Evolutionary conservation across 2,888 invertebrate species (phyloP).

Genomic region (Terebella lapidaria): DNA sequence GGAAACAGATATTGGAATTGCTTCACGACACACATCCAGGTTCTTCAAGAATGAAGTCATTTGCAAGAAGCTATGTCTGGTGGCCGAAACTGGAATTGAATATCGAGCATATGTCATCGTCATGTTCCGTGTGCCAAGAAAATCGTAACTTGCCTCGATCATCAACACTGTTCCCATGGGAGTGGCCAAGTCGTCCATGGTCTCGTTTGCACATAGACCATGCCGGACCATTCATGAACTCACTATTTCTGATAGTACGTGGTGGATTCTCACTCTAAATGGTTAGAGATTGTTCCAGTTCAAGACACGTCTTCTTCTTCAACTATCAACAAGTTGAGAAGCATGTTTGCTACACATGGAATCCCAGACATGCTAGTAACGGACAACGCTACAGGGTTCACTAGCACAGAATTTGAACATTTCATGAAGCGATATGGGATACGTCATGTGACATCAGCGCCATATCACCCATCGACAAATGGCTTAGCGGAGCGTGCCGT

Average conservation of each 20-base stretch:
- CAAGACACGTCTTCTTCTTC: slow-evolving; percentile 6
- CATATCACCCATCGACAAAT: neutral
- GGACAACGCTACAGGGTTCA: slow-evolving; percentile 28
- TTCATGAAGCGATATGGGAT: slow-evolving; percentile 17
- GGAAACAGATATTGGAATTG: slow-evolving; percentile 16
- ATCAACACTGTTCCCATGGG: slow-evolving; percentile 32
- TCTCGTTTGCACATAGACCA: slow-evolving; percentile 31
- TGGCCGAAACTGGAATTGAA: slow-evolving; percentile 25
- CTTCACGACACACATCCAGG: slow-evolving; percentile 26
- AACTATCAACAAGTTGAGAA: slow-evolving; percentile 20
- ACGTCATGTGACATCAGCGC: neutral
- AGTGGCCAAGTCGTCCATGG: slow-evolving; percentile 30
- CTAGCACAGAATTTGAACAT: slow-evolving; percentile 21
- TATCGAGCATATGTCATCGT: slow-evolving; percentile 9
- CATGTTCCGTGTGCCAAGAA: slow-evolving; percentile 13
- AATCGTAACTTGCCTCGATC: slow-evolving; percentile 18
- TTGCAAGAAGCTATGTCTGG: slow-evolving; percentile 26
- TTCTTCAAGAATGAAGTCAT: slow-evolving; percentile 24
- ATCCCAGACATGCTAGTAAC: slow-evolving; percentile 24
- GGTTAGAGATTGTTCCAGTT: slow-evolving; percentile 22
- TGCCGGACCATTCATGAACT: slow-evolving; percentile 26
- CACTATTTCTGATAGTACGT: slow-evolving; percentile 25
- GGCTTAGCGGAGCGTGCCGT: neutral
- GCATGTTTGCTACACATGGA: slow-evolving; percentile 24
- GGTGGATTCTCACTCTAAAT: slow-evolving; percentile 29